Conservation (phyloP, 2,888 invertebrate species). For the Synergus laeviventris region DNA sequence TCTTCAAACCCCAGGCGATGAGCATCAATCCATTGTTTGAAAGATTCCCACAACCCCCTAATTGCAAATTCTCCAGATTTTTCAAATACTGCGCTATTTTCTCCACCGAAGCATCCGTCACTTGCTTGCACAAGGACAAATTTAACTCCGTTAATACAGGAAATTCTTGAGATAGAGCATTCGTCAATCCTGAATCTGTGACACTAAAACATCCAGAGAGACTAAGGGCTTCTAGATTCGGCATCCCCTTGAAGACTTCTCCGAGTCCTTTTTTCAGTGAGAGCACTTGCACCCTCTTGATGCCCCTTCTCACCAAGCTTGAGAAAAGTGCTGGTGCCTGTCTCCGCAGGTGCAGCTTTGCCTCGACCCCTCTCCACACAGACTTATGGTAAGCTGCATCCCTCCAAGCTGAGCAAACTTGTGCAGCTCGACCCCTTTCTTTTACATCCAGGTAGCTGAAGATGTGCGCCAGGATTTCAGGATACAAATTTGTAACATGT, state of each 20-base stretch:
- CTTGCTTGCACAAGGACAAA: slow-evolving; percentile 94
- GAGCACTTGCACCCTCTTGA: slow-evolving; percentile 91
- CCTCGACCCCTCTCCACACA: slow-evolving; percentile 96
- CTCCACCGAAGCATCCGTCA: slow-evolving; percentile 92
- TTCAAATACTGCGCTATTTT: slow-evolving; percentile 90
- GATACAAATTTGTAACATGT: slow-evolving; percentile 92
- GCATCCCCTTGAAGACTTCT: slow-evolving; percentile 91
- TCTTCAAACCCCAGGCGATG: slow-evolving; percentile 92
- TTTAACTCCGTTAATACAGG: slow-evolving; percentile 89
- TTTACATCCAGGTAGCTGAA: slow-evolving; percentile 92
- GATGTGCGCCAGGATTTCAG: slow-evolving; percentile 94
- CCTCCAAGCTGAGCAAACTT: slow-evolving; percentile 92
- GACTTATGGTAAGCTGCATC: slow-evolving; percentile 95
- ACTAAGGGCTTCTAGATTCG: slow-evolving; percentile 91
- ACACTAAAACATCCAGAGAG: slow-evolving; percentile 96
- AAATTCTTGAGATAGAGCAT: slow-evolving; percentile 87
- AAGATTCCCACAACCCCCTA: slow-evolving; percentile 94
- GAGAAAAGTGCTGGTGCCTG: slow-evolving; percentile 91
- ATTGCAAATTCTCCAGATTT: slow-evolving; percentile 90
- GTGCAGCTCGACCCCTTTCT: slow-evolving; percentile 93
- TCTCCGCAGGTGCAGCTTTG: slow-evolving; percentile 90
- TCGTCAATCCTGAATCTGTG: slow-evolving; percentile 89
- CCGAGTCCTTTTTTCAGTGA: slow-evolving; percentile 89
- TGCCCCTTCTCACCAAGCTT: slow-evolving; percentile 91
- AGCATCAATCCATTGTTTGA: slow-evolving; percentile 91